These are phyloP conservation scores for Micropterix aruncella DNA, from an alignment of 2,888 invertebrate genomes.

Conservation along the genomic window DNA sequence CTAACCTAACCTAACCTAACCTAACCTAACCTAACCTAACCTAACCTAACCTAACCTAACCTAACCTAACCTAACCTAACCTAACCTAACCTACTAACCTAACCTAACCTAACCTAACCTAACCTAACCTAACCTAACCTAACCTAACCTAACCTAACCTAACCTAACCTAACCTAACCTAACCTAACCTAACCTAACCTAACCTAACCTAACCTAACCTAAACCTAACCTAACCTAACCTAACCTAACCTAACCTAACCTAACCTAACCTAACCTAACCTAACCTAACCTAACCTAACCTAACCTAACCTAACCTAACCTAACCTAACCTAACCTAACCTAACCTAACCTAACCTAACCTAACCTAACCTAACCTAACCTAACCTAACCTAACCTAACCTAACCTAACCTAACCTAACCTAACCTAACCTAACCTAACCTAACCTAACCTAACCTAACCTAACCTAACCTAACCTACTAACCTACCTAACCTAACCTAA, in stretches of 20 bases:
- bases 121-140: slow-evolving; percentile 5
- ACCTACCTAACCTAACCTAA: slow-evolving; percentile 6
- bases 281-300: slow-evolving; percentile 10
- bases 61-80: slow-evolving; percentile 4
- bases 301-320: slow-evolving; percentile 7
- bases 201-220: slow-evolving; percentile 5
- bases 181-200: slow-evolving; percentile 4
- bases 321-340: slow-evolving; percentile 10
- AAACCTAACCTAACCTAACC: slow-evolving; percentile 1
- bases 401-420: slow-evolving; percentile 7
- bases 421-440: slow-evolving; percentile 5
- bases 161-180: slow-evolving; percentile 5
- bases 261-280: slow-evolving; percentile 10
- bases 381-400: slow-evolving; percentile 12
- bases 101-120: slow-evolving; percentile 5
- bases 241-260: slow-evolving; percentile 9
- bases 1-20: slow-evolving; percentile 5
- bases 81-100: slow-evolving; percentile 5
- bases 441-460: slow-evolving; percentile 8
- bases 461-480: slow-evolving; percentile 5
- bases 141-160: slow-evolving; percentile 5
- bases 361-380: slow-evolving; percentile 12
- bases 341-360: slow-evolving; percentile 11
- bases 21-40: slow-evolving; percentile 4
- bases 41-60: slow-evolving; percentile 4